Evolutionary conservation across 23 tunicate species (phyloP).

Genomic region (Aplidium turbinatum): DNA sequence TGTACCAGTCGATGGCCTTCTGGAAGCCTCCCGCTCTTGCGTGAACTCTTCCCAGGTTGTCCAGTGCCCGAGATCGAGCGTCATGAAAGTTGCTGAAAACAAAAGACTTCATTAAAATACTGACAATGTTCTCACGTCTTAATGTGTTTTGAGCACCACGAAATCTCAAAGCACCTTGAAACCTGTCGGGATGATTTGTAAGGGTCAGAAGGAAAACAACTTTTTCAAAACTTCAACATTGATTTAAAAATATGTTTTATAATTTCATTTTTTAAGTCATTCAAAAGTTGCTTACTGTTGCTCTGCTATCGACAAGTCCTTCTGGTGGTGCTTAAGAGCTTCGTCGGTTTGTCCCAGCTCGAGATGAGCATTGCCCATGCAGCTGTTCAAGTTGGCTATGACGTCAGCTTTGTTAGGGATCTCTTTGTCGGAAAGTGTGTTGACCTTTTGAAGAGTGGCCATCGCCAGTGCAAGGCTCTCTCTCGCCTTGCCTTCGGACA

Average conservation of each 20-base stretch:
- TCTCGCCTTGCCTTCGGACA: constrained; percentile 68
- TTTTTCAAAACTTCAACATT: background rate
- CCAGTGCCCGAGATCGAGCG: constrained; percentile 83
- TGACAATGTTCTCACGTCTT: too few relatives aligned
- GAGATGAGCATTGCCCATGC: constrained; percentile 80
- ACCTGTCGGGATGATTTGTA: too few relatives aligned
- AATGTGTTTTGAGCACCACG: too few relatives aligned
- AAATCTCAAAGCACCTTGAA: too few relatives aligned
- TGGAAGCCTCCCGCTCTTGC: constrained; percentile 81
- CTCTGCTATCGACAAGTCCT: constrained; percentile 68
- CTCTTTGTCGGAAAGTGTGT: constrained; percentile 44
- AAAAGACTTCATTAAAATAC: background rate
- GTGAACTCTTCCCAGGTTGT: constrained; percentile 84
- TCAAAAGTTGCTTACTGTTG: constrained; percentile 75
- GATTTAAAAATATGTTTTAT: too few relatives aligned
- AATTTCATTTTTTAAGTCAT: too few relatives aligned
- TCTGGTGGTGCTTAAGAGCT: constrained; percentile 77
- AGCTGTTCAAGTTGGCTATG: constrained; percentile 75
- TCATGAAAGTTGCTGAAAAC: constrained; percentile 64
- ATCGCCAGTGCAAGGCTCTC: constrained; percentile 71
- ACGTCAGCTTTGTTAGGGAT: constrained; percentile 85
- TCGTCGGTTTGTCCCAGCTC: constrained; percentile 77
- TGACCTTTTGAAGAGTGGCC: constrained; percentile 51
- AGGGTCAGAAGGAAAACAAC: background rate
- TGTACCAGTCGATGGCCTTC: constrained; percentile 87